phyloP scores from a whole-genome alignment of 2,888 invertebrate genomes.

The Microplitis manilae region DNA sequence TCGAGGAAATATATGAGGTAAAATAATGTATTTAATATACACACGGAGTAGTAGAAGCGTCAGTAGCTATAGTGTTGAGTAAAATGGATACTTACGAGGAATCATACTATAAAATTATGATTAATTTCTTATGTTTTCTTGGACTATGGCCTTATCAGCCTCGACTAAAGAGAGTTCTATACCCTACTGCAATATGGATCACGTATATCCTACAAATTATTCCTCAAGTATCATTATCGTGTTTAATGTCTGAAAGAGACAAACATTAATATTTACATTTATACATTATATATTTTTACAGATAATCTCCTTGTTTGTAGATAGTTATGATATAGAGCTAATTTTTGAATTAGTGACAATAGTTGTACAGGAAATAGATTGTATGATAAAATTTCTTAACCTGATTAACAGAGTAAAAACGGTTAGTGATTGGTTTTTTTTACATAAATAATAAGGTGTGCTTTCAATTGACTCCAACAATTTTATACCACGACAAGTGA shows the following conservation, averaged over 20 bases:
- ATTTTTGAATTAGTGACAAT: constrained; percentile 15
- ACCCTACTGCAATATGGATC: background rate
- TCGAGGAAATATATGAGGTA: too few relatives aligned
- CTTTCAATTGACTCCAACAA: too few relatives aligned
- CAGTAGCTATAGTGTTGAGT: background rate
- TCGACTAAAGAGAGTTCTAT: background rate
- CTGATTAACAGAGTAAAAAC: background rate
- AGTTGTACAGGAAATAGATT: background rate
- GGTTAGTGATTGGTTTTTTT: background rate
- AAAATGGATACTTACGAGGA: constrained; percentile 44
- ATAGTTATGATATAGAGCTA: constrained; percentile 14
- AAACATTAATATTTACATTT: too few relatives aligned
- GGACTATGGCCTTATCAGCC: constrained; percentile 48
- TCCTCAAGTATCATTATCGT: background rate
- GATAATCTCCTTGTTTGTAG: background rate
- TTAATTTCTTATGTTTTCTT: constrained; percentile 20
- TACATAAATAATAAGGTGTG: too few relatives aligned
- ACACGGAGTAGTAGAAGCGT: too few relatives aligned
- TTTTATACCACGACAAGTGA: too few relatives aligned
- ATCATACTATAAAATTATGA: constrained; percentile 40
- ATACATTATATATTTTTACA: background rate
- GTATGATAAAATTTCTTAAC: constrained; percentile 12
- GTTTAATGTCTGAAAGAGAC: too few relatives aligned
- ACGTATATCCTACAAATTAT: background rate
- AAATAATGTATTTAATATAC: too few relatives aligned